A percentile compares a stretch with the other conserved stretches of the same genome.
phyloP scores from a whole-genome alignment of 2,888 invertebrate genomes.

The Branchellion lobata region DNA sequence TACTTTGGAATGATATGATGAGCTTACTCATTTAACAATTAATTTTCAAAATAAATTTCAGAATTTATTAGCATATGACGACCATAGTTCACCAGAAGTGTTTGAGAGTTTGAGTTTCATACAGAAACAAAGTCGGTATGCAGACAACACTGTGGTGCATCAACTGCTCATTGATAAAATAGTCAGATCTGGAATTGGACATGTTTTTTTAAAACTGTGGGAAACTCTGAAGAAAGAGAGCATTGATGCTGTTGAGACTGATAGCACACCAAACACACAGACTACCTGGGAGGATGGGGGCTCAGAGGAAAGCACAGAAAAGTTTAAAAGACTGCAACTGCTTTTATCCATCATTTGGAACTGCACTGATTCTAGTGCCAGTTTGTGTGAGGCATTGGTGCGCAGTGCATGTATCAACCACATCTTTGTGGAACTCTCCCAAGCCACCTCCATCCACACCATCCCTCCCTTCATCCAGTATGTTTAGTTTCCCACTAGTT shows the following conservation, averaged over 20 bases:
- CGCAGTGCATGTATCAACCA: conserved; percentile 48
- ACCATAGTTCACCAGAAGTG: conserved; percentile 45
- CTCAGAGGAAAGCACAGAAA: background rate
- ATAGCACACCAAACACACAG: no score
- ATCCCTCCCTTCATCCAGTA: background rate
- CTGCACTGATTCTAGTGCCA: conserved; percentile 54
- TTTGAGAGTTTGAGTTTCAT: conserved; percentile 50
- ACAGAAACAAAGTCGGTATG: conserved; percentile 52
- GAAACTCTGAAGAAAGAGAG: conserved; percentile 42
- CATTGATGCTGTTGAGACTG: background rate
- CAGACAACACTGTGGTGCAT: conserved; percentile 50
- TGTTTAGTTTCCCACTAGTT: no score
- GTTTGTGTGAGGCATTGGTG: conserved; percentile 55
- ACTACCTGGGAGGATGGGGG: background rate
- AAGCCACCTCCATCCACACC: background rate
- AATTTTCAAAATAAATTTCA: conserved; percentile 37
- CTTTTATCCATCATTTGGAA: conserved; percentile 57
- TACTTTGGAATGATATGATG: background rate
- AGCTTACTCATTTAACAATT: background rate
- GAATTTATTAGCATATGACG: conserved; percentile 47
- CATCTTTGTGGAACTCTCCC: conserved; percentile 49
- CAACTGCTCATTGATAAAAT: conserved; percentile 50
- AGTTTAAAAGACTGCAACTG: conserved; percentile 51
- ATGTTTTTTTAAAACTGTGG: conserved; percentile 52
- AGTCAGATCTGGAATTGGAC: conserved; percentile 51